Evolutionary conservation across 2,797 vertebrate species (phyloP).

Genomic region (Amphiprion clarkii): DNA sequence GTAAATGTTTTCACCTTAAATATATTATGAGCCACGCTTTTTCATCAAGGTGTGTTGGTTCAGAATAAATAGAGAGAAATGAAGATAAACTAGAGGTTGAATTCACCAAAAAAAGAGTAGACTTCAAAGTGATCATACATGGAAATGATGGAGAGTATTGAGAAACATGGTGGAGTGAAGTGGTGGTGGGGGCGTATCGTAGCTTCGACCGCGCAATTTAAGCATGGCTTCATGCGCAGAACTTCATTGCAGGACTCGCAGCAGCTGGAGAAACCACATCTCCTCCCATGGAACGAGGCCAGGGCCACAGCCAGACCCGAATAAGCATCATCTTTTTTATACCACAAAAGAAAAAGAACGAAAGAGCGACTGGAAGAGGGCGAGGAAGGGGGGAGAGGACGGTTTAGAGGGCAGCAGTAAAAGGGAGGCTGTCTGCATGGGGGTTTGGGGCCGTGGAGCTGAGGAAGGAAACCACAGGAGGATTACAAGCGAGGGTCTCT

Average conservation of each 20-base stretch:
- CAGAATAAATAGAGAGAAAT: neutral
- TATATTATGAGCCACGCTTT: neutral
- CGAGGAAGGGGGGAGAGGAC: constrained; percentile 19
- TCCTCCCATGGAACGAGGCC: constrained; percentile 77
- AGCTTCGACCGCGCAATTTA: constrained; percentile 72
- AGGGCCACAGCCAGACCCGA: constrained; percentile 74
- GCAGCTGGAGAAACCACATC: constrained; percentile 84
- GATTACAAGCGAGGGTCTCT: constrained; percentile 74
- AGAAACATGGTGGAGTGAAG: constrained; percentile 38
- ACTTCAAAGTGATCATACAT: neutral
- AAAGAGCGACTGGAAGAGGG: constrained; percentile 45
- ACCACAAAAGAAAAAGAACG: constrained; percentile 70
- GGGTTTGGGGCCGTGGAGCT: constrained; percentile 67
- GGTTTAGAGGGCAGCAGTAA: constrained; percentile 60
- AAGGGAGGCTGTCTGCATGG: constrained; percentile 62
- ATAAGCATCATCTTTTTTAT: constrained; percentile 76
- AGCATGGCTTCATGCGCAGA: constrained; percentile 72
- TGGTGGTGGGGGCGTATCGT: constrained; percentile 34
- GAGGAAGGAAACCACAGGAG: constrained; percentile 81
- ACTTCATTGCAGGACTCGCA: constrained; percentile 77
- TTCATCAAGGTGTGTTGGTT: neutral
- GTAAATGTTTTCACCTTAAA: neutral
- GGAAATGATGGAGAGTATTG: constrained; percentile 25
- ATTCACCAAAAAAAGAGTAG: neutral
- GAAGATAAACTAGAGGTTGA: constrained; percentile 3